These are phyloP conservation scores for Anarsia innoxiella DNA, from an alignment of 2,888 invertebrate species.

Conservation along the genomic window DNA sequence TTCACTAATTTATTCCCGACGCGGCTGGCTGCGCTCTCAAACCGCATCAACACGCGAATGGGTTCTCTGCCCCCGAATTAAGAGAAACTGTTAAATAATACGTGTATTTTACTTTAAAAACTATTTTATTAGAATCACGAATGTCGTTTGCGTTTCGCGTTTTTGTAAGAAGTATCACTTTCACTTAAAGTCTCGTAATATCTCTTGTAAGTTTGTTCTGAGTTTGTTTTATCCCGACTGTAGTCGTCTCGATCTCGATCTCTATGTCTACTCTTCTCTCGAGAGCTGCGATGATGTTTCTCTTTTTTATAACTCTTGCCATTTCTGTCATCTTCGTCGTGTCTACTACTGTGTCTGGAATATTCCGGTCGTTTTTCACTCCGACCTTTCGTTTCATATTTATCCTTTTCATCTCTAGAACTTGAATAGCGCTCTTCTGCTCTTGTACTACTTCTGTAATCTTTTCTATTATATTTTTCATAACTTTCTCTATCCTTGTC, in stretches of 20 bases:
- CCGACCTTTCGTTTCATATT: no score
- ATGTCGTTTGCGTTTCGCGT: background rate
- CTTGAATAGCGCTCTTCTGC: background rate
- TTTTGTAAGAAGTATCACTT: background rate
- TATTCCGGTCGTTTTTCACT: background rate
- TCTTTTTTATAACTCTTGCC: background rate
- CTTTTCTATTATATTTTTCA: conserved; percentile 8
- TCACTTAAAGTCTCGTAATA: conserved; percentile 9
- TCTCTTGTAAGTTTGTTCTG: conserved; percentile 1
- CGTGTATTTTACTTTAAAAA: background rate
- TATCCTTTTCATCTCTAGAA: background rate
- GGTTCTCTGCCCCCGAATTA: conserved; percentile 7
- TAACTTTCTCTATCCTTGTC: background rate
- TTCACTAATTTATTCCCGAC: conserved; percentile 6
- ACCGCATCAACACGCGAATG: conserved; percentile 5
- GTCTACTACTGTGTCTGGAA: background rate
- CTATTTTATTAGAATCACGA: conserved; percentile 6
- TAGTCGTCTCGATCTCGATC: background rate
- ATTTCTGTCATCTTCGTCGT: background rate
- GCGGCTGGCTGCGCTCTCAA: conserved; percentile 1
- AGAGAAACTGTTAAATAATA: conserved; percentile 5
- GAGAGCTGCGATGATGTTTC: background rate
- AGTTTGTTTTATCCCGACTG: background rate
- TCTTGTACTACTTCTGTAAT: background rate
- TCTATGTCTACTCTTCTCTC: background rate